These are phyloP conservation scores for Damaliscus lunatus DNA, from an alignment of 2,113 vertebrate genomes.

Conservation along the genomic window DNA sequence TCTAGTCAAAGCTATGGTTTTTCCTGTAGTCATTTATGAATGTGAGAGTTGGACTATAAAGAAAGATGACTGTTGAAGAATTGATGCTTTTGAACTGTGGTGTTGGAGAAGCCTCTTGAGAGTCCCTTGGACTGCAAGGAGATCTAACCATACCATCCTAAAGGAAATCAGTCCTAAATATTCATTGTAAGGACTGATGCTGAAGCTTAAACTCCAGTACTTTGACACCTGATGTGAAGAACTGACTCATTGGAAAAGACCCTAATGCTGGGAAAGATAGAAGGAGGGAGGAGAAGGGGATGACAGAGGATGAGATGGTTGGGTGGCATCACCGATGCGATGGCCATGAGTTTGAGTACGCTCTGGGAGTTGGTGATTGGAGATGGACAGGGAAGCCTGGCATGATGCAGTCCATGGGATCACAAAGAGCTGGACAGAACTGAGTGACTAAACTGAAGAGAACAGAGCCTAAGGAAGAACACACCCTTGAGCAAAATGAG, in stretches of 20 bases:
- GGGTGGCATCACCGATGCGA: neutral
- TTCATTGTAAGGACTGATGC: neutral
- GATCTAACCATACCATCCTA: neutral
- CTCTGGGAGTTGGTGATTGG: neutral
- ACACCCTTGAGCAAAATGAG: neutral
- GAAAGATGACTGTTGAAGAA: neutral
- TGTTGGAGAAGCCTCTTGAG: neutral
- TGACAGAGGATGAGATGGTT: neutral
- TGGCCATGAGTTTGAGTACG: neutral
- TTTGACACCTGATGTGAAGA: neutral
- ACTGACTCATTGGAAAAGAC: neutral
- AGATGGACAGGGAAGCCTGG: neutral
- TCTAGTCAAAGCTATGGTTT: neutral
- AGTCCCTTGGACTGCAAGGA: neutral
- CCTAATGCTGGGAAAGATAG: neutral
- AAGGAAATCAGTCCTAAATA: neutral
- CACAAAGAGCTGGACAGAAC: neutral
- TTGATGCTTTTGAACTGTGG: neutral
- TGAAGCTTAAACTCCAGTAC: neutral
- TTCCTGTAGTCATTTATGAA: rapidly evolving
- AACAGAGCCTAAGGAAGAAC: neutral
- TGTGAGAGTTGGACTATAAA: neutral
- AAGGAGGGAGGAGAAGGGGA: neutral
- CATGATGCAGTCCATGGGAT: neutral
- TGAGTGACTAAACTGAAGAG: neutral